phyloP scores from a whole-genome alignment of 1,140 invertebrate species.

The Drosophila subpulchrella region DNA sequence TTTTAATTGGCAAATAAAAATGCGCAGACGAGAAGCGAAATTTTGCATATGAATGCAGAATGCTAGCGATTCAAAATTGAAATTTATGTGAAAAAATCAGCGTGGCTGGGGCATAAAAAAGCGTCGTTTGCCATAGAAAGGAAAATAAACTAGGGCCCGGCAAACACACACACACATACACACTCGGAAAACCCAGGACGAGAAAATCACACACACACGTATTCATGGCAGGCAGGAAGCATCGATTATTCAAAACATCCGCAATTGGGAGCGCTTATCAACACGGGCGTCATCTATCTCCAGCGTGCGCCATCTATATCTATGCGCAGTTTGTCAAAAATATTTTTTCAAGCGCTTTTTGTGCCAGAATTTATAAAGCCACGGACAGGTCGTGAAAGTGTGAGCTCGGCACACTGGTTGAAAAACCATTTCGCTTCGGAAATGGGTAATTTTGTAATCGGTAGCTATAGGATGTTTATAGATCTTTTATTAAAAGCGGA shows the following conservation, averaged over 20 bases:
- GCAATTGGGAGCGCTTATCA: constrained; percentile 76
- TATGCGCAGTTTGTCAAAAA: constrained; percentile 78
- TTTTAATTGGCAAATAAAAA: constrained; percentile 83
- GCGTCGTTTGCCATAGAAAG: constrained; percentile 27
- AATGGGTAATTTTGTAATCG: background rate
- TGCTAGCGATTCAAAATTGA: constrained; percentile 59
- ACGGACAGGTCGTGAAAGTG: constrained; percentile 10
- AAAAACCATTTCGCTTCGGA: background rate
- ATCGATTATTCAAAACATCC: constrained; percentile 83
- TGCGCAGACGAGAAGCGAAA: constrained; percentile 48
- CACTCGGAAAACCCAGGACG: constrained; percentile 1
- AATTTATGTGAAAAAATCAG: constrained; percentile 72
- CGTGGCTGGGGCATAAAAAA: constrained; percentile 31
- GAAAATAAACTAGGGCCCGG: constrained; percentile 36
- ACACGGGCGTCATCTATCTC: constrained; percentile 69
- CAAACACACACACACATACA: constrained; percentile 13
- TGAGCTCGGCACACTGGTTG: constrained; percentile 10
- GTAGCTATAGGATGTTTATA: background rate
- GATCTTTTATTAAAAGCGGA: too few species aligned
- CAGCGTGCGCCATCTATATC: constrained; percentile 48
- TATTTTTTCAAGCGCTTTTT: constrained; percentile 27
- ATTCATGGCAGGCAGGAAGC: constrained; percentile 56
- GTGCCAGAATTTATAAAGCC: constrained; percentile 37
- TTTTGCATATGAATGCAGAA: constrained; percentile 68
- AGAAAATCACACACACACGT: constrained; percentile 1